Percentiles rank a stretch among this genome's conserved stretches.
phyloP scores from a whole-genome alignment of 2,113 vertebrate genomes.

The Rousettus leschenaultii region DNA sequence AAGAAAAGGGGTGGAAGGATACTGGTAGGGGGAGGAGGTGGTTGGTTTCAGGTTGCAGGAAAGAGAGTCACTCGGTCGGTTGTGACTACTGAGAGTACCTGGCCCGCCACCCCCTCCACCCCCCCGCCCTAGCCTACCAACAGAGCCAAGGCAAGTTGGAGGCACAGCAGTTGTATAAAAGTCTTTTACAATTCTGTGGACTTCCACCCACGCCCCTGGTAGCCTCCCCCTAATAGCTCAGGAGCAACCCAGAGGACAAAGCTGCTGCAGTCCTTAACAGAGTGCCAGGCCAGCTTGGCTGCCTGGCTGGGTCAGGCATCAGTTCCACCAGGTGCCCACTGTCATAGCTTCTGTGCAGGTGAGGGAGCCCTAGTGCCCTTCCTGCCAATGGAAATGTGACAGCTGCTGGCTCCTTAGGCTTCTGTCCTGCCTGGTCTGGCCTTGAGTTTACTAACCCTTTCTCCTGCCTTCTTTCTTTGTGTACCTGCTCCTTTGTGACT shows the following conservation, averaged over 20 bases:
- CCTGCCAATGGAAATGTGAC: too few species aligned
- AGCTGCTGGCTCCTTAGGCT: not conserved
- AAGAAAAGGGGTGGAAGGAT: not conserved
- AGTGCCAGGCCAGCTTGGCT: not conserved
- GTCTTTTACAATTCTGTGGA: not conserved
- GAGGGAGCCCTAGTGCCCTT: too few species aligned
- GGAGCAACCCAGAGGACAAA: not conserved
- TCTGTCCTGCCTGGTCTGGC: not conserved
- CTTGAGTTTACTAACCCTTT: not conserved
- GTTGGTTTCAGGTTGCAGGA: not conserved
- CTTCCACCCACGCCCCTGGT: fast-evolving
- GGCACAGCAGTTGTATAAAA: not conserved
- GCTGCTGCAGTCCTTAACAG: not conserved
- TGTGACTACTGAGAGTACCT: not conserved
- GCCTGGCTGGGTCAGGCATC: not conserved
- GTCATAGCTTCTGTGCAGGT: not conserved
- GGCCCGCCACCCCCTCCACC: fast-evolving
- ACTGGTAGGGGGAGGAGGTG: not conserved
- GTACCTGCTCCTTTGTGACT: not conserved
- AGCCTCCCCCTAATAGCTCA: not conserved
- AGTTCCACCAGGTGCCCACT: not conserved
- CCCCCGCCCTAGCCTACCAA: not conserved
- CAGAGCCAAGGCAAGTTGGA: too few species aligned
- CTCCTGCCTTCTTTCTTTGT: not conserved
- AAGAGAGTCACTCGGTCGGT: too few species aligned